phyloP scores from a whole-genome alignment of 2,888 invertebrate species.

The Standfussiana lucernea region DNA sequence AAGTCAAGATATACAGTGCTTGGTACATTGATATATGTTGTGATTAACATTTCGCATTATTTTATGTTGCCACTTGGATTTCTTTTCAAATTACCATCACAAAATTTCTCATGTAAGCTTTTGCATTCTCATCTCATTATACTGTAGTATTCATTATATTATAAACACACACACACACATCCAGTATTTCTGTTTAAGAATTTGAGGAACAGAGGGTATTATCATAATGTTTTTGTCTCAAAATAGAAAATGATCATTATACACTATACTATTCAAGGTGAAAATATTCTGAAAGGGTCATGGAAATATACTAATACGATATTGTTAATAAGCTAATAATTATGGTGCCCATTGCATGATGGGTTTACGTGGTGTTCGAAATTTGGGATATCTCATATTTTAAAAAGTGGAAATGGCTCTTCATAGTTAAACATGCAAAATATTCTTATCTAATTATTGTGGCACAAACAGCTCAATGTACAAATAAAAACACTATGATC shows the following conservation, averaged over 20 bases:
- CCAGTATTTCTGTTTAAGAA: background rate
- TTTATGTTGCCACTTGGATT: constrained; percentile 70
- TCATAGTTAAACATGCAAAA: background rate
- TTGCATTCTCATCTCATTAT: constrained; percentile 67
- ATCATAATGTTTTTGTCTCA: background rate
- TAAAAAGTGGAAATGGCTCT: background rate
- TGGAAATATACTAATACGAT: constrained; percentile 8
- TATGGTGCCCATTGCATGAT: constrained; percentile 21
- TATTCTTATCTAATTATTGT: background rate
- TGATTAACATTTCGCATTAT: constrained; percentile 82
- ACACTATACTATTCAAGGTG: background rate
- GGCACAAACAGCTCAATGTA: constrained; percentile 2
- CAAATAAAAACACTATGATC: constrained; percentile 25
- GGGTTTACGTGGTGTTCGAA: background rate
- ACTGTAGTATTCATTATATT: constrained; percentile 2
- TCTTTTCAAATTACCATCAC: constrained; percentile 56
- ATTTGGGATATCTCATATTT: constrained; percentile 6
- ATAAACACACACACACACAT: background rate
- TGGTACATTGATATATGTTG: constrained; percentile 84
- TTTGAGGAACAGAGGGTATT: background rate
- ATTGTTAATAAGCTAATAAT: constrained; percentile 7
- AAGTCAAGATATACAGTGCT: constrained; percentile 91
- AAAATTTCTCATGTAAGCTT: constrained; percentile 63
- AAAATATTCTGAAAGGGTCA: constrained; percentile 3
- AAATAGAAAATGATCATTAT: background rate